Conservation (phyloP, 1,140 invertebrate genomes). For the Euura saliciscinereae region DNA sequence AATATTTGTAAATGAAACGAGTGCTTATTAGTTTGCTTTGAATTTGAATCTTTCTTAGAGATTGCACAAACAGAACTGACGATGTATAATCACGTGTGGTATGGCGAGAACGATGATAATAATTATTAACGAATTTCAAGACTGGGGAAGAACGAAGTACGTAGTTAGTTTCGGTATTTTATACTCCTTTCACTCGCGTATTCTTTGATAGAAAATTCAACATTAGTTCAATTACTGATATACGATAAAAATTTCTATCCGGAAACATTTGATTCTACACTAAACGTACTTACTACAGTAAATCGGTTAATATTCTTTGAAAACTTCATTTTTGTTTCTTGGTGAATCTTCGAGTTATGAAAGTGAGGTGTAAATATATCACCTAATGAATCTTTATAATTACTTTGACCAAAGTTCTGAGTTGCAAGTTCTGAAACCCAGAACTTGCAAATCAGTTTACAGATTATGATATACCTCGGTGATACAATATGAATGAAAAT, state of each 20-base stretch:
- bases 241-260: no score
- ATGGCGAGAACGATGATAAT: not conserved
- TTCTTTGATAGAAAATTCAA: not conserved
- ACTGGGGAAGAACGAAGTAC: not conserved
- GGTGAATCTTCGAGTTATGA: not conserved
- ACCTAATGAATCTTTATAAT: no score
- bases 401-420: not conserved
- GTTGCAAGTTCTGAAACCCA: not conserved
- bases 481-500: not conserved
- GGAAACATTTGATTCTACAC: no score
- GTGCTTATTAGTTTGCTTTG: not conserved
- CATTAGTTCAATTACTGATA: not conserved
- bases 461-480: not conserved
- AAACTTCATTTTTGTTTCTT: not conserved
- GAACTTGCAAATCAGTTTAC: not conserved
- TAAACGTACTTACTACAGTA: no score
- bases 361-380: not conserved
- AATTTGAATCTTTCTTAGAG: not conserved
- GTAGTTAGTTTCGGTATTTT: not conserved
- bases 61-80: not conserved
- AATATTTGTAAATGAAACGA: not conserved
- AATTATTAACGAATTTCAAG: not conserved
- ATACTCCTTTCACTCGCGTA: not conserved
- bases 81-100: not conserved
- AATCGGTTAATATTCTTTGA: no score